Percentiles rank a stretch among this genome's conserved stretches.
phyloP scores from a whole-genome alignment of 2,797 vertebrate species.

The Psittacula derbiana region DNA sequence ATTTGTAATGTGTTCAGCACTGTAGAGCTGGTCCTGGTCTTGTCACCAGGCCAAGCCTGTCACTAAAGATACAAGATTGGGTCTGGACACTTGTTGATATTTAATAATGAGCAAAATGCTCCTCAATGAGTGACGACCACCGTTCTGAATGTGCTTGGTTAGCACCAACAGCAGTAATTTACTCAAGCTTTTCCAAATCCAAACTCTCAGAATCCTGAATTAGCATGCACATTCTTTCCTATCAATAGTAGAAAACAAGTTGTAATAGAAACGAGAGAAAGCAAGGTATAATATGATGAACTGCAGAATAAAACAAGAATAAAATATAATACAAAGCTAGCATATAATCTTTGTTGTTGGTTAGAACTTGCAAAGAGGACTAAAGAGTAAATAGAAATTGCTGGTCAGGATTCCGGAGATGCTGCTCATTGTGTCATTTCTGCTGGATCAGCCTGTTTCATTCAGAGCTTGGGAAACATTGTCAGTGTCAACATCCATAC shows the following conservation, averaged over 20 bases:
- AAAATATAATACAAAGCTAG: background rate
- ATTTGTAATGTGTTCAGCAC: background rate
- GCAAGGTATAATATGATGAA: background rate
- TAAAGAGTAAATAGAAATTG: background rate
- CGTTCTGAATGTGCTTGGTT: background rate
- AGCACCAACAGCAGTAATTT: background rate
- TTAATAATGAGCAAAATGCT: background rate
- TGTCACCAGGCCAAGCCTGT: background rate
- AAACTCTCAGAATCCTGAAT: background rate
- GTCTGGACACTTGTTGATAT: background rate
- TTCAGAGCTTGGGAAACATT: background rate
- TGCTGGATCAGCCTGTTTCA: slow-evolving; percentile 8
- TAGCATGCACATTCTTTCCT: background rate
- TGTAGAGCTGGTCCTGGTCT: background rate
- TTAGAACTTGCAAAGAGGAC: background rate
- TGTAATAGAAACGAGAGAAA: background rate
- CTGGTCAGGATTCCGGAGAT: background rate
- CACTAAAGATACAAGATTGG: background rate
- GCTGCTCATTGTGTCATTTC: background rate
- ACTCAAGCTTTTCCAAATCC: background rate
- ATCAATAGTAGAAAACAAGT: background rate
- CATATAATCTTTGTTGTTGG: background rate
- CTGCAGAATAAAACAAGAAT: background rate
- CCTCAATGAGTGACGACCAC: background rate
- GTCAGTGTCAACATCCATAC: background rate